phyloP scores from a whole-genome alignment of 2,888 invertebrate genomes.

The Mythimna albipuncta region DNA sequence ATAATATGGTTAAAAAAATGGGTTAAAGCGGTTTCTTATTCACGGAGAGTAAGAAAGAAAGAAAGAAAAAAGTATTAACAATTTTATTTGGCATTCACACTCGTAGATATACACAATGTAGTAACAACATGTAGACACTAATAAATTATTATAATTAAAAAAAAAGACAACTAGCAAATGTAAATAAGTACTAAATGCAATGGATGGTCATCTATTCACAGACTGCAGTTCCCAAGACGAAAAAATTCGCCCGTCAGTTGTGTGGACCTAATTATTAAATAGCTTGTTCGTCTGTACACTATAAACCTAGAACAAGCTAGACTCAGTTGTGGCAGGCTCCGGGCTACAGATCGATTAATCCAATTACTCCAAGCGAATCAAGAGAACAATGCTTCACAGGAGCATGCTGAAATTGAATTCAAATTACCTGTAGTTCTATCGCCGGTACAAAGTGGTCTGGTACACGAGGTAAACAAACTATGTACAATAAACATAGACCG shows the following conservation, averaged over 20 bases:
- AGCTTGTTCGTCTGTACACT: not conserved
- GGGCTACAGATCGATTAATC: not conserved
- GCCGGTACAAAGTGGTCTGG: not conserved
- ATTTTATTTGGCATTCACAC: too few relatives aligned
- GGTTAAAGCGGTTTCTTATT: too few relatives aligned
- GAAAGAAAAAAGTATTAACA: too few relatives aligned
- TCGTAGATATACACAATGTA: too few relatives aligned
- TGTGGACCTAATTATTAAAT: not conserved
- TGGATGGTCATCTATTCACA: not conserved
- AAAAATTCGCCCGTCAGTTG: not conserved
- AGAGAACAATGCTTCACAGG: not conserved
- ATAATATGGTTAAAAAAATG: too few relatives aligned
- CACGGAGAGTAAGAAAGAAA: too few relatives aligned
- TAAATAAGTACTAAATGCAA: too few relatives aligned
- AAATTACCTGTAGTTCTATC: conserved; percentile 6
- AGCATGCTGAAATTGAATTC: conserved; percentile 6
- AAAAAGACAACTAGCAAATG: too few relatives aligned
- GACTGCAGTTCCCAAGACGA: not conserved
- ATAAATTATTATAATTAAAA: too few relatives aligned
- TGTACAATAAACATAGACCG: too few relatives aligned
- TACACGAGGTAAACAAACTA: not conserved
- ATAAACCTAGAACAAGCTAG: not conserved
- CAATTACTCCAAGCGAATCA: not conserved
- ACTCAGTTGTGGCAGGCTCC: not conserved
- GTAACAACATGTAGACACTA: too few relatives aligned